Percentiles rank a stretch among this genome's conserved stretches.
These are phyloP conservation scores for Meteorus colon DNA, from an alignment of 2,888 invertebrate species.

Conservation along the genomic window DNA sequence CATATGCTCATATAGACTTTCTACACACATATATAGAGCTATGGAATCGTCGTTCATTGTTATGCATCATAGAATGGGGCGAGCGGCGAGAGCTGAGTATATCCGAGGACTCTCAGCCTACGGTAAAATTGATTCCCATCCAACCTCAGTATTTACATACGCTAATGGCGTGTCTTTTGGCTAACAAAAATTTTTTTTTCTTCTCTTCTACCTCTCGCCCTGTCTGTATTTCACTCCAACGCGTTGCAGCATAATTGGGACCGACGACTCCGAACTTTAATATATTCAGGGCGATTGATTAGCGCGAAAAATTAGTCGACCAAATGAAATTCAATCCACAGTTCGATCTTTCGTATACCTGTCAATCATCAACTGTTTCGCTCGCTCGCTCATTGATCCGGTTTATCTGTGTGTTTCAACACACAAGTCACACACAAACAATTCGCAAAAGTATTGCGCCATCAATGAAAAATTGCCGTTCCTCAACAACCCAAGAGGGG, in stretches of 20 bases:
- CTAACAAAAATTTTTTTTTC: background rate
- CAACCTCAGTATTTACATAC: conserved; percentile 61
- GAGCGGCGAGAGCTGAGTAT: conserved; percentile 28
- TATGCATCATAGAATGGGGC: conserved; percentile 63
- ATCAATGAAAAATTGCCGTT: conserved; percentile 50
- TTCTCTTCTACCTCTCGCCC: background rate
- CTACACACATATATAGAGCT: conserved; percentile 5
- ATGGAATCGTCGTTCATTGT: conserved; percentile 55
- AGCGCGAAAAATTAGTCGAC: conserved; percentile 40
- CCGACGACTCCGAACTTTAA: background rate
- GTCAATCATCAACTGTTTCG: conserved; percentile 18
- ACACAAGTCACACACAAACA: background rate
- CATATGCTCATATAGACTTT: background rate
- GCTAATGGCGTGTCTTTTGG: conserved; percentile 55
- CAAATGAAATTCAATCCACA: conserved; percentile 30
- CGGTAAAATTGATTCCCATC: conserved; percentile 63
- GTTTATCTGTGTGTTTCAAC: no score
- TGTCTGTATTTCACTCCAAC: background rate
- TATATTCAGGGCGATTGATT: conserved; percentile 35
- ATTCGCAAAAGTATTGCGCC: background rate
- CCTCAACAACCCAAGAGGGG: conserved; percentile 45
- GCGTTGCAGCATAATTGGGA: background rate
- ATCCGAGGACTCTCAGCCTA: conserved; percentile 51
- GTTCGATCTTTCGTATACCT: background rate
- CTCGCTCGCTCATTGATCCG: background rate